Percentiles rank a stretch among this genome's conserved stretches.
These are phyloP conservation scores for Amphibalanus amphitrite DNA, from an alignment of 1,140 invertebrate species.

Conservation along the genomic window DNA sequence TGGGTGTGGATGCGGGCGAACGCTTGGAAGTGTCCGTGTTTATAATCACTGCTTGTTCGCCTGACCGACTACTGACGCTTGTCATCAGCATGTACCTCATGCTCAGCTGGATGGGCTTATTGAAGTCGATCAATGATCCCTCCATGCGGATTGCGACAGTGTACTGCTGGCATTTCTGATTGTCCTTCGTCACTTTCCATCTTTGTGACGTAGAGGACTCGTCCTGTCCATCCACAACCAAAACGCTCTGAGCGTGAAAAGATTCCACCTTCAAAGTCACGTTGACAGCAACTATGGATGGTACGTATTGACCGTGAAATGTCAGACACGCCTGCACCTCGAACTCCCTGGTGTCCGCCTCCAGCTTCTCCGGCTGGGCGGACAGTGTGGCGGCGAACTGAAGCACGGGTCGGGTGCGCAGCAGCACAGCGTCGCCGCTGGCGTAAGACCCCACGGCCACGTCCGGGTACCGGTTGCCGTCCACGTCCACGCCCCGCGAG, in stretches of 20 bases:
- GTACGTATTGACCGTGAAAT: background rate
- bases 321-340: background rate
- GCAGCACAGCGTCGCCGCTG: conserved; percentile 51
- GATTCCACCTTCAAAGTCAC: background rate
- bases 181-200: background rate
- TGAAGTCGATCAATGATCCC: background rate
- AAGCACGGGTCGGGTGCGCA: conserved; percentile 16
- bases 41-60: too few relatives aligned
- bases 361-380: background rate
- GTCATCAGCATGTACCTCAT: background rate
- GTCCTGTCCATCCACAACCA: background rate
- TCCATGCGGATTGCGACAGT: background rate
- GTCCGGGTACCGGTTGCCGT: conserved; percentile 78
- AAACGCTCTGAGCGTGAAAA: background rate
- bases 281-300: background rate
- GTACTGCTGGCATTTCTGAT: background rate
- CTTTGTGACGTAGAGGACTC: background rate
- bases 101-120: background rate
- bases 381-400: conserved; percentile 8
- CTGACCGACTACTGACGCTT: background rate
- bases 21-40: background rate
- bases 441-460: conserved; percentile 77
- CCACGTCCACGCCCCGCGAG: conserved; percentile 73
- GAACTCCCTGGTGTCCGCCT: background rate
- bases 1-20: background rate